These are phyloP conservation scores for Mirza zaza DNA, from an alignment of 2,113 vertebrate species.

Conservation along the genomic window DNA sequence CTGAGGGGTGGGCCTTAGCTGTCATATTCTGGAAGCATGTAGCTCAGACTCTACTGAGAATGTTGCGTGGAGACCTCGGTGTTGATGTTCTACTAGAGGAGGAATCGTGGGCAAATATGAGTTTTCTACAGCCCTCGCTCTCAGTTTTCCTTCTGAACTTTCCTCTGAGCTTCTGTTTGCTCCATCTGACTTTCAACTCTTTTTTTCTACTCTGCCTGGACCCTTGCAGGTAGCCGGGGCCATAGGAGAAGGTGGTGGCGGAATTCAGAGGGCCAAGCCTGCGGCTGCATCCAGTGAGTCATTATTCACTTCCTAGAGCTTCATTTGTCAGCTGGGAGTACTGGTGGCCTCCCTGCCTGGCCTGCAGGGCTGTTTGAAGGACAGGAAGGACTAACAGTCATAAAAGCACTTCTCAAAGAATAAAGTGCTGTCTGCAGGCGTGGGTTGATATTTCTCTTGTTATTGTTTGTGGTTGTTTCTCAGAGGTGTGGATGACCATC, in stretches of 20 bases:
- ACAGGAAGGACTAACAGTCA: neutral
- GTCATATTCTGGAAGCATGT: neutral
- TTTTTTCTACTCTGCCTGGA: too few species aligned
- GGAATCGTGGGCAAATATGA: neutral
- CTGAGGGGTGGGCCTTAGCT: accelerated
- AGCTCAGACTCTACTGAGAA: neutral
- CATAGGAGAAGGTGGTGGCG: neutral
- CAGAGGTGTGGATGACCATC: neutral
- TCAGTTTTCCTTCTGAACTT: neutral
- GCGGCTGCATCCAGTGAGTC: too few species aligned
- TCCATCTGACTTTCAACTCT: neutral
- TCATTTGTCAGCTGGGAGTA: neutral
- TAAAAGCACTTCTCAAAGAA: neutral
- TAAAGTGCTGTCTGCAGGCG: neutral
- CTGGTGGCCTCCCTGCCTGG: neutral
- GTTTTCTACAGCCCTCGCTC: neutral
- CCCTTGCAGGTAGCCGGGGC: neutral
- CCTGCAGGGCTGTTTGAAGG: neutral
- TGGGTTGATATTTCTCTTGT: neutral
- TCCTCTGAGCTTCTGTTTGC: neutral
- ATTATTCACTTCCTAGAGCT: neutral
- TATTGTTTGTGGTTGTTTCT: neutral
- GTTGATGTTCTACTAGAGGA: neutral
- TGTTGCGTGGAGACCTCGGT: accelerated
- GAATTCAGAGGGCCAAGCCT: neutral